Evolutionary conservation across 2,888 invertebrate species (phyloP), one percentile per base, ranked within the genome.

Genomic region (Lissonota sp.): DNA sequence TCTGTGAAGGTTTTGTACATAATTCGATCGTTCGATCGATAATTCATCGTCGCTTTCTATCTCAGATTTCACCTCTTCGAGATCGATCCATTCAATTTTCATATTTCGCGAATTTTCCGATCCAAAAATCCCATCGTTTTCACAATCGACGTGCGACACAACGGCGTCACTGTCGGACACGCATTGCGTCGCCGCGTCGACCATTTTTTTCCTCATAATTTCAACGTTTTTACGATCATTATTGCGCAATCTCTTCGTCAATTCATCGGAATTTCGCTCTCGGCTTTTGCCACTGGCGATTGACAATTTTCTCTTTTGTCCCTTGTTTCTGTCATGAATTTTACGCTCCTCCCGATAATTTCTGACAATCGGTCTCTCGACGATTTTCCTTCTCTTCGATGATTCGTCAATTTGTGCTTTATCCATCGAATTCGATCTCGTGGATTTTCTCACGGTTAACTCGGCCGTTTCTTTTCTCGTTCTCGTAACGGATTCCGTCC

Each of bases 101-200:
- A 86, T 7, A 58, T 80, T 66, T 5, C 62, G 16, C 5, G 6
- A 77, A 46, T 57, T 67, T 55, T 66, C 74, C 10, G 6, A 40
- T 44, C 58, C 10, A 1, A 46, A 37, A 6, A 44, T n/a, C 12
- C 44, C 8, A 8, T 14, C 14, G 5, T 6, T 12, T 12, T 53
- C 53, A 12, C 6, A 14, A 53, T 53, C 6, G 26, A 26, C 14
- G 16, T 1, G 16, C 53, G 14, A 0, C 75, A 69, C 80, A 42
- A 82, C 67, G 5, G 70, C 75, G 55, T 84, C 82, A 73, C 69
- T 55, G 8, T 84, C 74, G 0, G 89, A 76, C 3, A 84, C 84
- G 69, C 91, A 92, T 40, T 92, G 92, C 1, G 86, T 89, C 46
- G 85, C 84, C 1, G 87, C 88, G 39, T 89, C 88, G 4, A 87